Conservation (phyloP, 2,888 invertebrate species). For the Polyploca ridens region DNA sequence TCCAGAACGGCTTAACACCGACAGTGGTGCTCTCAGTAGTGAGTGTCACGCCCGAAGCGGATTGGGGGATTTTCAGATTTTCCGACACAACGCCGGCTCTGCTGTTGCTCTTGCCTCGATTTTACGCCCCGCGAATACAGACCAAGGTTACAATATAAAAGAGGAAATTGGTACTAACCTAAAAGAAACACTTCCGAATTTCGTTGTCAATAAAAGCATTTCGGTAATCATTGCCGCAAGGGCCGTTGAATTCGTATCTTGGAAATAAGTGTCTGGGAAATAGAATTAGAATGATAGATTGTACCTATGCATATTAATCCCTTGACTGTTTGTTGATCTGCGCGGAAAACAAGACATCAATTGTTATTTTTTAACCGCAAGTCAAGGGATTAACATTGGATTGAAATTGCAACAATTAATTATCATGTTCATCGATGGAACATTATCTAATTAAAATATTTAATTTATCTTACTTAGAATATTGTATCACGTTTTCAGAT, state of each 20-base stretch:
- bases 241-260: conserved; percentile 14
- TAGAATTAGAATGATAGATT: conserved; percentile 27
- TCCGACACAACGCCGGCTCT: conserved; percentile 52
- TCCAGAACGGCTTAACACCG: conserved; percentile 55
- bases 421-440: not conserved
- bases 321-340: too few species aligned
- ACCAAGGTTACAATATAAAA: conserved; percentile 46
- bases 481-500: not conserved
- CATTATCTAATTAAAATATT: too few species aligned
- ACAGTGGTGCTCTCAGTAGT: conserved; percentile 49
- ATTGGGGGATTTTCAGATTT: conserved; percentile 64
- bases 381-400: not conserved
- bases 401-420: not conserved
- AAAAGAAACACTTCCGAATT: conserved; percentile 32
- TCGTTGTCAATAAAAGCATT: conserved; percentile 28
- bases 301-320: conserved; percentile 20
- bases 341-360: too few species aligned
- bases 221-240: conserved; percentile 19
- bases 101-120: conserved; percentile 44
- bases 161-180: conserved; percentile 27
- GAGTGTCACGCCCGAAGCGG: conserved; percentile 57
- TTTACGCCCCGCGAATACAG: conserved; percentile 46
- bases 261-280: conserved; percentile 27
- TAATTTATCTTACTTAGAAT: too few species aligned
- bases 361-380: too few species aligned